Percentiles rank a stretch among this genome's conserved stretches.
phyloP scores from a whole-genome alignment of 2,797 vertebrate genomes.

The Sebastes nivosus region DNA sequence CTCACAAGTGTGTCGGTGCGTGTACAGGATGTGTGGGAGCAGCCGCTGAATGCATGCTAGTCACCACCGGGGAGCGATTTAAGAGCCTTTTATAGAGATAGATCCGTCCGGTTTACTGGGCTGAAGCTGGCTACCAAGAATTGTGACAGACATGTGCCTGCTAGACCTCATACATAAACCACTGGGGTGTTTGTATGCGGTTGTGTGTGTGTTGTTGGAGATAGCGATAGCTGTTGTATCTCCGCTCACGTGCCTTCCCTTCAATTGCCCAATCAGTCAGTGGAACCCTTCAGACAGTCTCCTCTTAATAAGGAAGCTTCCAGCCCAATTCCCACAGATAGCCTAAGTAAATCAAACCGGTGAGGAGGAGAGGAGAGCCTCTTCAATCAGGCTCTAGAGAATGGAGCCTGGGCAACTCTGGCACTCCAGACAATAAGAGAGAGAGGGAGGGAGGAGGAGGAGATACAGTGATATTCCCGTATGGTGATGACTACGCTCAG shows the following conservation, averaged over 20 bases:
- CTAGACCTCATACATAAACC: constrained; percentile 77
- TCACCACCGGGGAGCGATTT: constrained; percentile 75
- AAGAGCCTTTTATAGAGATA: constrained; percentile 78
- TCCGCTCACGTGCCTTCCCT: constrained; percentile 69
- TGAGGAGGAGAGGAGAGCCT: constrained; percentile 77
- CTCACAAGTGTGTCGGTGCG: constrained; percentile 59
- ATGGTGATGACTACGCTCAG: constrained; percentile 72
- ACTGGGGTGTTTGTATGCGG: constrained; percentile 64
- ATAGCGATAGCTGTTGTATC: constrained; percentile 66
- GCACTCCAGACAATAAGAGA: constrained; percentile 71
- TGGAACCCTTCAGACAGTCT: constrained; percentile 78
- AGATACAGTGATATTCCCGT: constrained; percentile 62
- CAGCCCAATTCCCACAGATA: constrained; percentile 79
- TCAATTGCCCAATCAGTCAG: constrained; percentile 81
- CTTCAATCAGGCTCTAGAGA: constrained; percentile 80
- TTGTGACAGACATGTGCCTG: constrained; percentile 76
- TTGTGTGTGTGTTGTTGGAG: constrained; percentile 47
- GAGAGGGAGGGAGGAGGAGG: constrained; percentile 31
- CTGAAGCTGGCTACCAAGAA: constrained; percentile 70
- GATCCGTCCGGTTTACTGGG: constrained; percentile 75
- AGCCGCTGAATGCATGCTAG: constrained; percentile 46
- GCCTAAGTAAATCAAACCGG: constrained; percentile 79
- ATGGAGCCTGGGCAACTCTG: constrained; percentile 66
- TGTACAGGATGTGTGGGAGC: constrained; percentile 56
- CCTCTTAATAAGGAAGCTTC: constrained; percentile 81